Conservation (phyloP, 2,113 vertebrate genomes). For the Osmerus eperlanus region DNA sequence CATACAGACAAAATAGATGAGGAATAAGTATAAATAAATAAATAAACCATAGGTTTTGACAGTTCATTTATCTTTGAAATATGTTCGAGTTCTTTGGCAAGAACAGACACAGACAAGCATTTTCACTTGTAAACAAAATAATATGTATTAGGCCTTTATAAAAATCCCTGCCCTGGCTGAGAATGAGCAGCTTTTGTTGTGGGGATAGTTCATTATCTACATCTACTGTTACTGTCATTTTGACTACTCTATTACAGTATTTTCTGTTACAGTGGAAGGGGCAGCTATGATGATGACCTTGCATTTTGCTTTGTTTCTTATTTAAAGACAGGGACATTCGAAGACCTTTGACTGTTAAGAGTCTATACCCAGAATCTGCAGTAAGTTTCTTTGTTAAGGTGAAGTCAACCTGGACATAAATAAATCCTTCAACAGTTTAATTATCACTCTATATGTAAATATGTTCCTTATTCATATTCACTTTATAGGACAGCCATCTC, state of each 20-base stretch:
- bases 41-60: too few relatives aligned
- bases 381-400: constrained; percentile 39
- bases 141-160: too few relatives aligned
- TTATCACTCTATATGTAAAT: not conserved
- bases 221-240: not conserved
- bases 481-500: too few relatives aligned
- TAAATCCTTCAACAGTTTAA: not conserved
- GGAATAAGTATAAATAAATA: too few relatives aligned
- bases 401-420: not conserved
- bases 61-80: too few relatives aligned
- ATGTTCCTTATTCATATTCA: not conserved
- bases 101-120: too few relatives aligned
- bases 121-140: too few relatives aligned
- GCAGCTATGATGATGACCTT: not conserved
- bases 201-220: constrained; percentile 16
- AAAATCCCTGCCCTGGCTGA: too few relatives aligned
- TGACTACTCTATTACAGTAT: too few relatives aligned
- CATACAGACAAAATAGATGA: too few relatives aligned
- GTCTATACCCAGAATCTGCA: not conserved
- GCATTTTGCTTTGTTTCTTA: constrained; percentile 6
- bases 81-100: too few relatives aligned
- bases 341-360: constrained; percentile 26
- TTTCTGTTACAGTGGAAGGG: too few relatives aligned
- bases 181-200: not conserved
- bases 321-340: constrained; percentile 55